Percentiles rank a stretch among this genome's conserved stretches.
Conservation (phyloP, 2,888 invertebrate genomes). For the Hemicrepidius hirtus region DNA sequence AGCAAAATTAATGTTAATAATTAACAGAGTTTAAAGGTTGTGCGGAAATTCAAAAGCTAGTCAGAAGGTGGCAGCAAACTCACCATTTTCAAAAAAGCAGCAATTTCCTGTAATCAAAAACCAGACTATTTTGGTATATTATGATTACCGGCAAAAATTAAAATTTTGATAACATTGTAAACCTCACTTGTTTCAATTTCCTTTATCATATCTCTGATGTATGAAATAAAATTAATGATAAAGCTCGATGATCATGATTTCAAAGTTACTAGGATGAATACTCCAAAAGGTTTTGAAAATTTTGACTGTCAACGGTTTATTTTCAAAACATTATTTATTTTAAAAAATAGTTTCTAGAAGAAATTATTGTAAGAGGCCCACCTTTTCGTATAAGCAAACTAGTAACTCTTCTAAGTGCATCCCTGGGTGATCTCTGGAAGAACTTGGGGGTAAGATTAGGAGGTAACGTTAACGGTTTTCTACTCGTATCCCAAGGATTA, state of each 20-base stretch:
- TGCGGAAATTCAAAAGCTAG: conserved; percentile 31
- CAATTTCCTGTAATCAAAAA: conserved; percentile 52
- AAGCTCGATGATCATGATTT: too few species aligned
- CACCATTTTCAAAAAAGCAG: conserved; percentile 52
- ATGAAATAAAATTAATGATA: too few species aligned
- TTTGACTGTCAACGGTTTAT: too few species aligned
- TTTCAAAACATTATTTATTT: too few species aligned
- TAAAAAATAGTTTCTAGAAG: too few species aligned
- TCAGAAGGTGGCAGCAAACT: conserved; percentile 47
- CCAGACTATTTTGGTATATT: conserved; percentile 38
- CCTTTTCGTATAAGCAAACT: conserved; percentile 84
- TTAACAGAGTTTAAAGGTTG: conserved; percentile 7
- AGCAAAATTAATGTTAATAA: conserved; percentile 51
- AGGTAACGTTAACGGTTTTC: conserved; percentile 90
- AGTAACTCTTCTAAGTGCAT: conserved; percentile 90
- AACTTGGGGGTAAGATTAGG: conserved; percentile 93
- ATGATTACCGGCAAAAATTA: conserved; percentile 10
- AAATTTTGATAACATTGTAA: background rate
- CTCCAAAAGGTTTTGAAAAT: too few species aligned
- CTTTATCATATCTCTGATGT: background rate
- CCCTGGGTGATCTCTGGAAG: conserved; percentile 91
- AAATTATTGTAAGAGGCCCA: conserved; percentile 65
- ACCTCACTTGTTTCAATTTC: background rate
- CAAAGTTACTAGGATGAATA: too few species aligned
- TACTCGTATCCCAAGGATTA: conserved; percentile 76